phyloP scores from a whole-genome alignment of 92 coral and sea anemone species.

The Epizoanthus scotinus region DNA sequence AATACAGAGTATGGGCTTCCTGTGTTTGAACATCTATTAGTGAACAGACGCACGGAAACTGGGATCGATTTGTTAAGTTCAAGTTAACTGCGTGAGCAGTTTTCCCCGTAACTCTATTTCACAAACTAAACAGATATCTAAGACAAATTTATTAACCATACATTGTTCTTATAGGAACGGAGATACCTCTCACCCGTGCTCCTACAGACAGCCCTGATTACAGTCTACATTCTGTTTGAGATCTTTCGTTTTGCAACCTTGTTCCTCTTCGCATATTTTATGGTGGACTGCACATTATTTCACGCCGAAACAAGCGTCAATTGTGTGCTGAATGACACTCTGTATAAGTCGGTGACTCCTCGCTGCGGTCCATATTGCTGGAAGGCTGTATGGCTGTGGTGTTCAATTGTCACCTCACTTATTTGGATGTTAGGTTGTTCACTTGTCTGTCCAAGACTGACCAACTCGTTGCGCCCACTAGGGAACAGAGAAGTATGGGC shows the following conservation, averaged over 20 bases:
- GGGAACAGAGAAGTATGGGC: background rate
- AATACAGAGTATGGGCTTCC: too few relatives aligned
- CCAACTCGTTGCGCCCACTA: constrained; percentile 10
- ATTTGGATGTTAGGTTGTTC: constrained; percentile 17
- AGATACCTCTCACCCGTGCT: background rate
- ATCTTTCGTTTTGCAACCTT: constrained; percentile 15
- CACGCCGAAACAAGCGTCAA: constrained; percentile 26
- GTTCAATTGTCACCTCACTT: constrained; percentile 2
- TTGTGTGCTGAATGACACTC: constrained; percentile 13
- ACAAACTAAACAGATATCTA: too few relatives aligned
- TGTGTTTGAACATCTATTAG: too few relatives aligned
- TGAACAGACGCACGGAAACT: too few relatives aligned
- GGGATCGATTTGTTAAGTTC: too few relatives aligned
- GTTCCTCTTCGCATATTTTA: constrained; percentile 2
- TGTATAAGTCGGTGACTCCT: constrained; percentile 8
- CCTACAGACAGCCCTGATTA: background rate
- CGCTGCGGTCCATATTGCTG: constrained; percentile 27
- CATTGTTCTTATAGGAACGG: background rate
- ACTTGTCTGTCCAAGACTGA: constrained; percentile 13
- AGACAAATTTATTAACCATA: too few relatives aligned
- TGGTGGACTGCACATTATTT: constrained; percentile 24
- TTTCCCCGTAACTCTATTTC: too few relatives aligned
- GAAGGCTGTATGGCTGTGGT: constrained; percentile 12
- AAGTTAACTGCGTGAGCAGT: too few relatives aligned
- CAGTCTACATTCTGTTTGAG: constrained; percentile 1